Percentiles rank a stretch among this genome's conserved stretches.
Evolutionary conservation across 2,888 invertebrate genomes (phyloP).

Genomic region (Cepaea hortensis): DNA sequence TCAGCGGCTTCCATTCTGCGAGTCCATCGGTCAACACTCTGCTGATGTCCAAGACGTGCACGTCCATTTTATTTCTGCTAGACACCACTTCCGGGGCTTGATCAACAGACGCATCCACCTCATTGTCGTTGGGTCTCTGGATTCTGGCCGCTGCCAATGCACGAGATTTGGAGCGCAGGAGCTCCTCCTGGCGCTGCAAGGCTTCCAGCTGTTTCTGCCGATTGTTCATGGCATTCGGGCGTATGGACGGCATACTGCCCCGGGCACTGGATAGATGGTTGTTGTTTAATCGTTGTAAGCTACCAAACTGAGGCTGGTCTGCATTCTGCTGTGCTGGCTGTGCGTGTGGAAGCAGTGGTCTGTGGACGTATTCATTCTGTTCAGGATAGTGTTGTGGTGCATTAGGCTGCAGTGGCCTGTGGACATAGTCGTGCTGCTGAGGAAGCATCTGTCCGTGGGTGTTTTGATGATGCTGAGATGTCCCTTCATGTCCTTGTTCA

Average conservation of each 20-base stretch:
- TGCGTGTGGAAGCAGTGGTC: not conserved
- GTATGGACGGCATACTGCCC: slow-evolving; percentile 70
- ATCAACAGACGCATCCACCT: slow-evolving; percentile 27
- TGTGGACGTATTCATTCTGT: not conserved
- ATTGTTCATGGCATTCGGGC: slow-evolving; percentile 77
- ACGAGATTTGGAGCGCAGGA: slow-evolving; percentile 60
- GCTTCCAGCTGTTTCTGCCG: slow-evolving; percentile 82
- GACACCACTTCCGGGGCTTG: slow-evolving; percentile 39
- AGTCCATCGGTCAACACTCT: slow-evolving; percentile 70
- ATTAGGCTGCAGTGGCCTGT: not conserved
- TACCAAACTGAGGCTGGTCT: slow-evolving; percentile 41
- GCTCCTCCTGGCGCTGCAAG: slow-evolving; percentile 82
- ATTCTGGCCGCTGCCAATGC: slow-evolving; percentile 38
- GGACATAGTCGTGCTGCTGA: not conserved
- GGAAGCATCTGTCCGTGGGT: not conserved
- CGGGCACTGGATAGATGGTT: slow-evolving; percentile 46
- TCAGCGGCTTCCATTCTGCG: slow-evolving; percentile 77
- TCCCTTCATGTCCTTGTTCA: not conserved
- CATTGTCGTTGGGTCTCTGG: slow-evolving; percentile 50
- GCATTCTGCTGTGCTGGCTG: slow-evolving; percentile 20
- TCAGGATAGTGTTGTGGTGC: not conserved
- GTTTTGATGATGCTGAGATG: not conserved
- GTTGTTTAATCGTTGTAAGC: slow-evolving; percentile 24
- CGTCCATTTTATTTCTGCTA: slow-evolving; percentile 82
- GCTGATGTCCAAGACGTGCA: slow-evolving; percentile 91